Conservation (phyloP, 2,797 vertebrate species). For the Pangasius macronema region DNA sequence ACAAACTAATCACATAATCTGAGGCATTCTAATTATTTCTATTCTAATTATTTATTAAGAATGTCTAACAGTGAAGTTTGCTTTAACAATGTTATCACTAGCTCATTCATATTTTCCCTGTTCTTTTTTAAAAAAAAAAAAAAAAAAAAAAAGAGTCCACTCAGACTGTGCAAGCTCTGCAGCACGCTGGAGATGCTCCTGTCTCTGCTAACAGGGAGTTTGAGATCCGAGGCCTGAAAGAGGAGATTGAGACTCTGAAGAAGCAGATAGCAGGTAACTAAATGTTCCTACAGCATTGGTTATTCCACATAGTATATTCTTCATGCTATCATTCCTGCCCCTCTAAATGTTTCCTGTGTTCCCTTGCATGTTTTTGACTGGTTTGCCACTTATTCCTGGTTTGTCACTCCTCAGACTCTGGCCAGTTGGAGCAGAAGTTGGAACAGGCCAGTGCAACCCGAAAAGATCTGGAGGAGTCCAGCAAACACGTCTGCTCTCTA, state of each 20-base stretch:
- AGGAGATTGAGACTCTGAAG: slow-evolving; percentile 91
- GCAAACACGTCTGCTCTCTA: slow-evolving; percentile 85
- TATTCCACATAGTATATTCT: slow-evolving; percentile 1
- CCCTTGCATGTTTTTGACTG: background rate
- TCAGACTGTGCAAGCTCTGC: slow-evolving; percentile 91
- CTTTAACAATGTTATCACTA: background rate
- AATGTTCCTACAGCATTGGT: background rate
- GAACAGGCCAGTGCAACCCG: slow-evolving; percentile 84
- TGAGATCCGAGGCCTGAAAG: slow-evolving; percentile 93
- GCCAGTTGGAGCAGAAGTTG: slow-evolving; percentile 87
- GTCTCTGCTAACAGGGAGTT: slow-evolving; percentile 84
- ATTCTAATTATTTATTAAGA: background rate
- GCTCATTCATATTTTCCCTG: background rate
- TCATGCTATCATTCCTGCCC: background rate
- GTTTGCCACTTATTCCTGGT: slow-evolving; percentile 19
- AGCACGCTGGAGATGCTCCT: slow-evolving; percentile 85
- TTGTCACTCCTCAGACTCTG: slow-evolving; percentile 77
- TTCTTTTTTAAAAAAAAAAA: no score
- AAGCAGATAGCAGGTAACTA: slow-evolving; percentile 87
- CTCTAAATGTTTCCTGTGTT: background rate
- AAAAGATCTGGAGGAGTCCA: slow-evolving; percentile 87
- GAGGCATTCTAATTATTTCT: background rate
- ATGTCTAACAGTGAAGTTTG: background rate
- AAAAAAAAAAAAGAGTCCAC: slow-evolving; percentile 87
- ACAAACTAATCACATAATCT: background rate